A percentile compares a stretch with the other conserved stretches of the same genome.
Evolutionary conservation across 2,113 vertebrate species (phyloP).

Genomic region (Thymallus thymallus): DNA sequence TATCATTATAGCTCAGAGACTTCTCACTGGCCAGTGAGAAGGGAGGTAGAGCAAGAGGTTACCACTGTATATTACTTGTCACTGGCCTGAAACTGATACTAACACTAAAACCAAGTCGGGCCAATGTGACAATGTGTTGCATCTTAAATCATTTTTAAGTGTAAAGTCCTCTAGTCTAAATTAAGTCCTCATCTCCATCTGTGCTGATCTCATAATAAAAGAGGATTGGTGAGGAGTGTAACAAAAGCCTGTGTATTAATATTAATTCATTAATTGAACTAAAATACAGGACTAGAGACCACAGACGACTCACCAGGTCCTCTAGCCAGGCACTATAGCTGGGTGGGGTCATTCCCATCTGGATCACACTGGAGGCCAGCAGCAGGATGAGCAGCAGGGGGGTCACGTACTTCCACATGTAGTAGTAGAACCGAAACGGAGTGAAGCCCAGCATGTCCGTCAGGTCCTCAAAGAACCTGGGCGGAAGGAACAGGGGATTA

Average conservation of each 20-base stretch:
- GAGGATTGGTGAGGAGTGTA: no score
- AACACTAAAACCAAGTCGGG: no score
- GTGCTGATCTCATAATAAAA: no score
- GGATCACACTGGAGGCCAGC: constrained; percentile 82
- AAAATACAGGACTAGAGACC: no score
- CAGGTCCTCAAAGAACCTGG: constrained; percentile 94
- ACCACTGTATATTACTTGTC: no score
- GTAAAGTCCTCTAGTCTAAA: no score
- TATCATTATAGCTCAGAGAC: constrained; percentile 69
- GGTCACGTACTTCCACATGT: constrained; percentile 97
- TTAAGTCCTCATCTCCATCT: no score
- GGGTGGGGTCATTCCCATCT: constrained; percentile 88
- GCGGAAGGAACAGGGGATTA: background rate
- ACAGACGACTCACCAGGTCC: constrained; percentile 77
- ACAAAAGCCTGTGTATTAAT: no score
- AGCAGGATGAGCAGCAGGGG: constrained; percentile 85
- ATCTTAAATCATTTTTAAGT: no score
- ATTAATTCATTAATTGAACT: no score
- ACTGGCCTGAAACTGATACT: no score
- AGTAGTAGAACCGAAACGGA: constrained; percentile 91
- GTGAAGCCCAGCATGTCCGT: constrained; percentile 95
- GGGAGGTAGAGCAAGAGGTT: constrained; percentile 14
- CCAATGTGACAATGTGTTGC: no score
- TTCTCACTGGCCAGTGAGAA: constrained; percentile 78
- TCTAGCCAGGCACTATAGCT: constrained; percentile 93